A percentile compares a stretch with the other conserved stretches of the same genome.
Conservation (phyloP, 2,888 invertebrate genomes). For the Orthosia gracilis region DNA sequence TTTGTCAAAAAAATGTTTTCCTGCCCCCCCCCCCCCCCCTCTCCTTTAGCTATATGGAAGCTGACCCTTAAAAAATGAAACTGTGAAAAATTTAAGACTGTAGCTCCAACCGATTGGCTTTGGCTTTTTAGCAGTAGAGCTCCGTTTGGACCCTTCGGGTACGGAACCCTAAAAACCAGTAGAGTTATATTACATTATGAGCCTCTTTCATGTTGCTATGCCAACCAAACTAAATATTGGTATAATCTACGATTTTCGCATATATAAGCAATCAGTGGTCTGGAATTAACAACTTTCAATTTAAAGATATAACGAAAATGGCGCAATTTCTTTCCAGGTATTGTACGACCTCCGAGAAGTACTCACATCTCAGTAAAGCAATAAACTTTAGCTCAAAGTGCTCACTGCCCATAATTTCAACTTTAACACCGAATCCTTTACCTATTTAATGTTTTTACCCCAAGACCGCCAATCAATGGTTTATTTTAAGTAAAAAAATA, state of each 20-base stretch:
- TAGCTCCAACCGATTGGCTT: no score
- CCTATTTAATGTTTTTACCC: slow-evolving; percentile 53
- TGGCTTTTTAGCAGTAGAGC: no score
- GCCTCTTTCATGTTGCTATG: not conserved
- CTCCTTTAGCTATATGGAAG: no score
- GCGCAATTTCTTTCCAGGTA: slow-evolving; percentile 62
- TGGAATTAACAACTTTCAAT: slow-evolving; percentile 36
- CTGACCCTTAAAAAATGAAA: no score
- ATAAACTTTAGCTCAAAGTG: slow-evolving; percentile 72
- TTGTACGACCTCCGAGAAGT: slow-evolving; percentile 60
- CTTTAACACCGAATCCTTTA: slow-evolving; percentile 67
- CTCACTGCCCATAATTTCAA: slow-evolving; percentile 64
- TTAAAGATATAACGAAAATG: slow-evolving; percentile 60
- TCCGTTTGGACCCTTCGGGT: no score
- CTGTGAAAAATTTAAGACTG: no score
- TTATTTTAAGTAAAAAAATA: slow-evolving; percentile 39
- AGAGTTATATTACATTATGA: not conserved
- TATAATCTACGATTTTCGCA: slow-evolving; percentile 8
- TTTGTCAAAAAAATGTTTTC: no score
- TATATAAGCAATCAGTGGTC: slow-evolving; percentile 49
- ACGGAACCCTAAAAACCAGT: no score
- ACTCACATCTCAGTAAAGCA: slow-evolving; percentile 70
- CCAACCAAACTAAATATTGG: slow-evolving; percentile 11
- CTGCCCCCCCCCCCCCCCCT: no score
- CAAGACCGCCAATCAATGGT: slow-evolving; percentile 33